Conservation (phyloP, 2,113 vertebrate genomes). For the Silurus glanis region DNA sequence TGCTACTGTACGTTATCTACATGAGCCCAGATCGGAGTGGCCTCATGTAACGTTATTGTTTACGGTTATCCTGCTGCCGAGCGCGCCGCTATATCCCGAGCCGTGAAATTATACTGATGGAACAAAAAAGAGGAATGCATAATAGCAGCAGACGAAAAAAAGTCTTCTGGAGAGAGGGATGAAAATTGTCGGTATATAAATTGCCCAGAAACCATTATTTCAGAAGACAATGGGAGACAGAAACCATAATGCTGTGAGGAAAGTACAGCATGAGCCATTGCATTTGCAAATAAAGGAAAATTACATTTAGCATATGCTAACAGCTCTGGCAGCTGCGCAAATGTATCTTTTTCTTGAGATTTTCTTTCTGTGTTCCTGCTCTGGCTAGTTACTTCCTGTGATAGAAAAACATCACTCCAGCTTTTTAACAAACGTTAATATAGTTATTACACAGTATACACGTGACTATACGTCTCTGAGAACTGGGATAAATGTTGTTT, state of each 20-base stretch:
- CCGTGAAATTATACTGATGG: constrained; percentile 47
- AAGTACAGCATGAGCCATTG: constrained; percentile 47
- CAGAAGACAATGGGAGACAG: constrained; percentile 49
- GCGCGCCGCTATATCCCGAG: constrained; percentile 37
- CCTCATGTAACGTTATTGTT: constrained; percentile 48
- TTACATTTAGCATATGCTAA: constrained; percentile 49
- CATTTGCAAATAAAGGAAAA: constrained; percentile 48
- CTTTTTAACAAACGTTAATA: constrained; percentile 1
- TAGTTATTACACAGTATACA: neutral
- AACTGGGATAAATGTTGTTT: too few relatives aligned
- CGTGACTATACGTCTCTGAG: too few relatives aligned
- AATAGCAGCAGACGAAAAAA: constrained; percentile 39
- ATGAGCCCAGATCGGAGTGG: constrained; percentile 6
- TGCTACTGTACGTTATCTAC: constrained; percentile 31
- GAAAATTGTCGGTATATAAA: constrained; percentile 50
- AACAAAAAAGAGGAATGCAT: constrained; percentile 34
- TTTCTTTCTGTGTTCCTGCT: neutral
- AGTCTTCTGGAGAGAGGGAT: constrained; percentile 41
- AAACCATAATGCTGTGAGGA: constrained; percentile 42
- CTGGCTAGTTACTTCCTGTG: neutral
- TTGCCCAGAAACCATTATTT: constrained; percentile 52
- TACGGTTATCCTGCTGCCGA: constrained; percentile 42
- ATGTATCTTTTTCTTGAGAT: constrained; percentile 31
- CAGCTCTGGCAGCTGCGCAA: constrained; percentile 24
- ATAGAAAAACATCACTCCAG: constrained; percentile 12